These are phyloP conservation scores for Noctuana brunneofusca DNA, from an alignment of 2,888 invertebrate species.

Conservation along the genomic window DNA sequence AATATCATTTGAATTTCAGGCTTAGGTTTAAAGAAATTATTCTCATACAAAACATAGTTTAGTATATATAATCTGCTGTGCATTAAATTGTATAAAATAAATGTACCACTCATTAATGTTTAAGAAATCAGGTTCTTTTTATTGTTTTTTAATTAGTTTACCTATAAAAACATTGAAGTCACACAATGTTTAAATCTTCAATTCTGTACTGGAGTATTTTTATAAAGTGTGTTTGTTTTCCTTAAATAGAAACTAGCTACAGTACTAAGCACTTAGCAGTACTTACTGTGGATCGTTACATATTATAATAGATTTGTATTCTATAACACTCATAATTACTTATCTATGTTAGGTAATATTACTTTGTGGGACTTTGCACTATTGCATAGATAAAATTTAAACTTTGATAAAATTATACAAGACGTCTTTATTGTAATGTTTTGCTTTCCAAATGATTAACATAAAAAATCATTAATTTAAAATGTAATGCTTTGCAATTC, in stretches of 20 bases:
- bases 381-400: background rate
- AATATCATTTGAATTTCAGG: slow-evolving; percentile 26
- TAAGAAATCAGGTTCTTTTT: background rate
- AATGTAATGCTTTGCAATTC: too few species aligned
- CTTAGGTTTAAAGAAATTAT: too few species aligned
- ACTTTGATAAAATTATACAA: too few species aligned
- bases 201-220: background rate
- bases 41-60: too few species aligned
- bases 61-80: slow-evolving; percentile 19
- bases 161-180: background rate
- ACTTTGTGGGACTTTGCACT: background rate
- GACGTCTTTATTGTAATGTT: too few species aligned
- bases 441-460: too few species aligned
- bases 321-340: background rate
- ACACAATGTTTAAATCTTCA: background rate
- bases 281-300: too few species aligned
- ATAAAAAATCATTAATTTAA: too few species aligned
- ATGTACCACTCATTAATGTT: background rate
- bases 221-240: background rate
- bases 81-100: background rate
- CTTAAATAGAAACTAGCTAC: background rate
- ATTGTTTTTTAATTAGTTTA: background rate
- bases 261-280: background rate
- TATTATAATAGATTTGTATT: too few species aligned
- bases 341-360: too few species aligned